phyloP scores from a whole-genome alignment of 2,113 vertebrate genomes.

The Aldabrachelys gigantea region DNA sequence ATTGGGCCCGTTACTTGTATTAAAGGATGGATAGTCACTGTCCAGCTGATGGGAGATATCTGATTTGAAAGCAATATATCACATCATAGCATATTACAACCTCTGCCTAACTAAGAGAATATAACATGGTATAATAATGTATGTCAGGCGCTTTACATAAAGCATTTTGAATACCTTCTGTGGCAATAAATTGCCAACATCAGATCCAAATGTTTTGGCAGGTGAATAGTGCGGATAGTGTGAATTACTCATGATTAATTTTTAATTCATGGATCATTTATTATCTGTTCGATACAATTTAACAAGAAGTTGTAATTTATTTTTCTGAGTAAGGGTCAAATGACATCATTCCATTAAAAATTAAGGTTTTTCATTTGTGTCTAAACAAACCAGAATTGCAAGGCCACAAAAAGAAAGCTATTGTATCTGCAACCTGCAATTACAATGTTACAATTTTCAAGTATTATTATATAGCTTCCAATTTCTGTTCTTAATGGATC shows the following conservation, averaged over 20 bases:
- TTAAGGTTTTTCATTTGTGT: background rate
- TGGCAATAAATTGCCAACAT: constrained; percentile 16
- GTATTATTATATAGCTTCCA: background rate
- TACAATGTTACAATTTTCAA: background rate
- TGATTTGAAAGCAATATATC: background rate
- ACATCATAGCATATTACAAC: background rate
- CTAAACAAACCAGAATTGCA: background rate
- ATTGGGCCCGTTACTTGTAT: background rate
- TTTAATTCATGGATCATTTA: constrained; percentile 28
- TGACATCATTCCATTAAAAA: background rate
- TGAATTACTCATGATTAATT: constrained; percentile 20
- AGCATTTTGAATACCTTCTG: constrained; percentile 19
- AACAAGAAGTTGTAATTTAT: background rate
- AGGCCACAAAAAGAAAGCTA: background rate
- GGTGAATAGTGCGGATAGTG: background rate
- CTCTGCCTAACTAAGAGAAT: constrained; percentile 22
- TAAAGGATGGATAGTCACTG: constrained; percentile 21
- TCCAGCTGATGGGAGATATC: constrained; percentile 20
- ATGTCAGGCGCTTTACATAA: constrained; percentile 9
- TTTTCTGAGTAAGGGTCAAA: background rate
- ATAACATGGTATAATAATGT: background rate
- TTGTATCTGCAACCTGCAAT: background rate
- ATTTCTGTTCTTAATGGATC: background rate
- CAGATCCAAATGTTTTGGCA: constrained; percentile 43
- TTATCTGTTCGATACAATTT: constrained; percentile 1